These are phyloP conservation scores for Carassius carassius DNA, from an alignment of 2,113 vertebrate genomes.

Conservation along the genomic window DNA sequence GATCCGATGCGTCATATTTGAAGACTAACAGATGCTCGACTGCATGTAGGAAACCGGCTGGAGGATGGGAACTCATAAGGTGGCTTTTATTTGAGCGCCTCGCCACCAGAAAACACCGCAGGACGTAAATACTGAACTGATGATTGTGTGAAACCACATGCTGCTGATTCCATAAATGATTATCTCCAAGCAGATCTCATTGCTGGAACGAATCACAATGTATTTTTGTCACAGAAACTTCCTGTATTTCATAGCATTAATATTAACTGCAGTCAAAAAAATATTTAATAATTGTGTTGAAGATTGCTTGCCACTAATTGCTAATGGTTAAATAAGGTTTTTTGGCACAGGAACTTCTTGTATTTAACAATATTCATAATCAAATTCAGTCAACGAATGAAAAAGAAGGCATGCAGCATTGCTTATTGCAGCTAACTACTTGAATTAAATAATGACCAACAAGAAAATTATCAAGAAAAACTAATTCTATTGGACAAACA, in stretches of 20 bases:
- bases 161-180: constrained; percentile 7
- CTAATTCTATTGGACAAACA: no score
- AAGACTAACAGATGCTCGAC: constrained; percentile 51
- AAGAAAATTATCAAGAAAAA: no score
- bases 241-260: neutral
- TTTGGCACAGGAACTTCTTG: neutral
- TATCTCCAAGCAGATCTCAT: neutral
- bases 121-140: constrained; percentile 28
- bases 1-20: constrained; percentile 41
- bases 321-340: neutral
- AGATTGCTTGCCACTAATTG: neutral
- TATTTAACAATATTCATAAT: neutral
- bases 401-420: neutral
- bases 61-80: constrained; percentile 18
- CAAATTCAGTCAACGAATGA: neutral
- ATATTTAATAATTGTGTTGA: neutral
- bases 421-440: neutral
- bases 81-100: constrained; percentile 19
- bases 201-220: neutral
- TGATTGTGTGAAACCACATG: constrained; percentile 28
- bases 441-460: neutral
- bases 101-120: constrained; percentile 21
- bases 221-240: constrained; percentile 4
- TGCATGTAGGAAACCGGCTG: constrained; percentile 39
- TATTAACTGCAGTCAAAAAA: neutral